Percentiles rank a stretch among this genome's conserved stretches.
Conservation (phyloP, 2,797 vertebrate genomes). For the Tauraco hartlaubi region DNA sequence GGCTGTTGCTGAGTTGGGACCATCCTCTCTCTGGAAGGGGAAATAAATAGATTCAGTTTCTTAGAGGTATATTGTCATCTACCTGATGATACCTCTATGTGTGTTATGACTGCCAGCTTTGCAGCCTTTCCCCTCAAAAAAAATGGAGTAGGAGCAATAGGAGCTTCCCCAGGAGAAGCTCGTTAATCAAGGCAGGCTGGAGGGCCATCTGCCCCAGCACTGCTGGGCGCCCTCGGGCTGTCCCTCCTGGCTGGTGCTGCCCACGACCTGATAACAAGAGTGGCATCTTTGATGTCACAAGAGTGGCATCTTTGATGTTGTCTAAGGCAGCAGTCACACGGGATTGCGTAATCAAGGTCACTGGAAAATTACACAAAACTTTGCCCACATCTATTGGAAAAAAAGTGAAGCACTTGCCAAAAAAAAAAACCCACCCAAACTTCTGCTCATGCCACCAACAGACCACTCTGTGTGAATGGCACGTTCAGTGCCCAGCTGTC, state of each 20-base stretch:
- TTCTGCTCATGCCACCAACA: neutral
- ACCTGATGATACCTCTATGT: neutral
- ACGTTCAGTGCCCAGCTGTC: neutral
- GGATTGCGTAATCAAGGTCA: conserved; percentile 70
- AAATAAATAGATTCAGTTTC: neutral
- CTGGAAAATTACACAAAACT: conserved; percentile 77
- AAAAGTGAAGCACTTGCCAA: conserved; percentile 6
- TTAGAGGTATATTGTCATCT: neutral
- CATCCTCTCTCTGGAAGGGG: neutral
- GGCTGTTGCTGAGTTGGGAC: neutral
- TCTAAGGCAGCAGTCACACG: conserved; percentile 31
- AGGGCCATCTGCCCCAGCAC: neutral
- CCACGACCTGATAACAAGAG: conserved; percentile 11
- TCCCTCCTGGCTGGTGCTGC: neutral
- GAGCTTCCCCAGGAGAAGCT: neutral
- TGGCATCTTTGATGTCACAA: conserved; percentile 55
- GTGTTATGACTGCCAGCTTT: neutral
- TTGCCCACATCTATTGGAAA: conserved; percentile 50
- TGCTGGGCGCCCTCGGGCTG: neutral
- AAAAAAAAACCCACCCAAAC: neutral
- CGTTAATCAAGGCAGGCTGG: neutral
- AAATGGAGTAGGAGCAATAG: neutral
- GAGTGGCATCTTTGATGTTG: neutral
- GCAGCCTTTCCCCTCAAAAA: neutral
- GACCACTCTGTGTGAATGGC: neutral